These are phyloP conservation scores for Isaurus tuberculatus DNA, from an alignment of 92 coral and sea anemone species.

Conservation along the genomic window DNA sequence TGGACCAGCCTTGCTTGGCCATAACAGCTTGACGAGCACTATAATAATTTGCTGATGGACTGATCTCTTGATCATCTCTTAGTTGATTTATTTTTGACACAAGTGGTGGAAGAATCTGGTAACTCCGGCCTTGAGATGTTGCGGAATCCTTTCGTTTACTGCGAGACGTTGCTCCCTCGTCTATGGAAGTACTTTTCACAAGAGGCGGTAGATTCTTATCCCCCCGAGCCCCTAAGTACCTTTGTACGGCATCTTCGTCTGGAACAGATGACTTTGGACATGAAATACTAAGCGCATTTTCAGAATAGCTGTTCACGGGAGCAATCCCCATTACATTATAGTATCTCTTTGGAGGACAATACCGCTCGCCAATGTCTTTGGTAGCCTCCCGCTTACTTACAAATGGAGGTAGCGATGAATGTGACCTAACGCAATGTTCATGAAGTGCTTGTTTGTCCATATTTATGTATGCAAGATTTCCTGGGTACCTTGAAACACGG, in stretches of 20 bases:
- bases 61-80: not conserved
- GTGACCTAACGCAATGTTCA: not conserved
- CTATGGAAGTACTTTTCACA: conserved; percentile 7
- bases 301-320: not conserved
- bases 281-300: not conserved
- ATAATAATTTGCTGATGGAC: not conserved
- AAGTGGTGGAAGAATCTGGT: conserved; percentile 13
- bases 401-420: conserved; percentile 10
- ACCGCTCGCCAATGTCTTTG: not conserved
- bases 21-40: not conserved
- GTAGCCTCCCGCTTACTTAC: conserved; percentile 15
- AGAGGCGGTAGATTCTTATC: not conserved
- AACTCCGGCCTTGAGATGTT: not conserved
- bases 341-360: conserved; percentile 36
- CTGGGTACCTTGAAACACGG: conserved; percentile 13
- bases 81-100: not conserved
- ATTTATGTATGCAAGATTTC: conserved; percentile 20
- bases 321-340: not conserved
- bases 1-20: not conserved
- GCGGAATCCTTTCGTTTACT: not conserved
- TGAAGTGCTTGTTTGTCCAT: conserved; percentile 6
- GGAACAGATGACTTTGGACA: conserved; percentile 3
- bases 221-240: conserved; percentile 13
- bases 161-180: not conserved
- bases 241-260: conserved; percentile 33